Conservation (phyloP, 2,888 invertebrate genomes). For the Carpatolechia fugitivella region DNA sequence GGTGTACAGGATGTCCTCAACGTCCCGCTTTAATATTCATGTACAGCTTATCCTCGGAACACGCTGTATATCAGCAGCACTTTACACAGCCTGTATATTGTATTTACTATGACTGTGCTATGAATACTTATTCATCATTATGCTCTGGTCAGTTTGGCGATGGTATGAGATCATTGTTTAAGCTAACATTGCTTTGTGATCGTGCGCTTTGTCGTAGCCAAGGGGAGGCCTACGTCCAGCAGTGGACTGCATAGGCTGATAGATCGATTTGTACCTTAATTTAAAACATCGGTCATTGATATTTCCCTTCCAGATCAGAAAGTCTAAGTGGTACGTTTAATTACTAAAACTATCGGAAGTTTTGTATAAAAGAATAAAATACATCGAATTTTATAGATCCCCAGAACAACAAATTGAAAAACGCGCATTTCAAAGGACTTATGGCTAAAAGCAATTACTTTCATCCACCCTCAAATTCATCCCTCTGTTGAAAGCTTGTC, state of each 20-base stretch:
- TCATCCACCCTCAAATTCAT: background rate
- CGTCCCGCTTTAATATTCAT: slow-evolving; percentile 48
- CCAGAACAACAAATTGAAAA: background rate
- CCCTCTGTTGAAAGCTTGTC: background rate
- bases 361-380: no score
- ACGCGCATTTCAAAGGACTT: background rate
- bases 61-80: slow-evolving; percentile 24
- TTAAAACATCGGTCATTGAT: no score
- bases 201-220: no score
- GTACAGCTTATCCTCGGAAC: slow-evolving; percentile 43
- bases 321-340: no score
- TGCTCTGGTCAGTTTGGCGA: background rate
- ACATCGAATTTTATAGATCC: no score
- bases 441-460: background rate
- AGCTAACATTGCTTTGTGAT: no score
- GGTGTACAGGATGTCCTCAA: slow-evolving; percentile 30
- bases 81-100: slow-evolving; percentile 17
- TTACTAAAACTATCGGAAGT: no score
- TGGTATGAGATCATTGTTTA: no score
- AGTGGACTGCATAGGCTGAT: no score
- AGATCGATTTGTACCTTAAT: no score
- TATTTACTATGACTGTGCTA: background rate
- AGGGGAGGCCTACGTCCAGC: no score
- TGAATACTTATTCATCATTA: background rate
- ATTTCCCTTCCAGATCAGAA: no score